Evolutionary conservation across 2,888 invertebrate genomes (phyloP), one percentile per base, ranked within the genome.

Genomic region (Thereva unica): DNA sequence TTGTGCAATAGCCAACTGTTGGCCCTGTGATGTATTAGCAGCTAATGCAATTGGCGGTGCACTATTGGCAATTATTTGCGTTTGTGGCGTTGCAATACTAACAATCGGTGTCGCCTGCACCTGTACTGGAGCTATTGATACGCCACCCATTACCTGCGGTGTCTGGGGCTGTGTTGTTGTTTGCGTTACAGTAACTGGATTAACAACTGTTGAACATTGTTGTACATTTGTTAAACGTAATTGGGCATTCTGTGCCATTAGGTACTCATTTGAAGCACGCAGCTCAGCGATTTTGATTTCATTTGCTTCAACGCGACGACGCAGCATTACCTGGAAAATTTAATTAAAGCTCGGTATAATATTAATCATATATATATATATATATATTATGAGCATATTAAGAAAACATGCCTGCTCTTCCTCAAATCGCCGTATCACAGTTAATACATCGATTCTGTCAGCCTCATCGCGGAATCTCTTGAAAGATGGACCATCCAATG

Each of bases 161-260:
- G 81, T 82, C 68, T 79, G 82, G 44, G 81, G 82, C 47, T 83
- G 82, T 4, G 82, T 80, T 4, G 84, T 84, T 0, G 84, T 82
- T 69, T 84, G 84, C 6, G 86, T 85, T 7, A 87, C 83, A 2
- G 85, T 85, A 1, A 86, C 83, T 4, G 87, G 86, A 9, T 86
- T 84, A 3, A 84, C 84, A 4, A 86, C 85, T 3, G 85, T 81
- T 1, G 84, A 82, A 70, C 82, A 83, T 10, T 82, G 78, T 7
- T 81, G 80, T 71, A 86, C 85, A 67, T 84, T 85, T 9, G 84
- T 84, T 70, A 88, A 82, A 40, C 91, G 83, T 68, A 90, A 79
- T 71, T 87, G 87, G 35, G 90, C 90, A 78, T 91, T 91, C 79
- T 91, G 90, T 73, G 90, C 89, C 70, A 91, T 78, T 8, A 92